Base-by-base conservation (phyloP, 2,797 vertebrate genomes). In the Cryptoprocta ferox region DNA sequence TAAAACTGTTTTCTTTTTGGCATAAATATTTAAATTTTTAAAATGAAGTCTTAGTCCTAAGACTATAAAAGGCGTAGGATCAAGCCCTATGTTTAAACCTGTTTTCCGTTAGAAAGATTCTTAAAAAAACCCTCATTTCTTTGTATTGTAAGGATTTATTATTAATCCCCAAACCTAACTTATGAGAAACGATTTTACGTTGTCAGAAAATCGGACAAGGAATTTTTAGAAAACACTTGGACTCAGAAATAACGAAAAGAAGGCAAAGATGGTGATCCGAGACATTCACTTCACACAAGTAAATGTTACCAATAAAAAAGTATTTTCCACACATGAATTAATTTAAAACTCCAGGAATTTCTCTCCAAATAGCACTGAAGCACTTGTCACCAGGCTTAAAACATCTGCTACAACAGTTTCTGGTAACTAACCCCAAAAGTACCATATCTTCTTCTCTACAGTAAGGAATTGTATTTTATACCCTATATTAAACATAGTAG, bases 351-450 rank as follows among this genome's bases (percentile, higher is more conserved):
- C 18, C 35, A 85, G 75, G 56, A 35, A 90, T 70, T 89, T 94
- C 56, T 96, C 85, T 75, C 63, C 65, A 91, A 95, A 75, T 88
- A 84, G 48, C 16, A 94, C 68, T 95, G 73, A 76, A 83, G 95
- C 91, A 97, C 39, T 85, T 96, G 89, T 91, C n/a, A 59, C 35
- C 35, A 80, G 48, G 75, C 91, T 95, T 96, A 83, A 97, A 95
- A 94, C 89, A 95, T 37, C 70, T 97, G 95, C 45, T 96, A 84
- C 66, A 89, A 89, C 5, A 91, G 78, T 48, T 93, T 91, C 61
- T 59, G 65, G 14, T 82, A 65, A 96, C 84, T 70, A 59, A 8
- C 24, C 26, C n/a, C 1, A 82, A 94, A 95, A 92, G 26, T 32
- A 88, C 84, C 6, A 79, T 10, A 95, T 91, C 48, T 48, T 96